Evolutionary conservation across 1,140 invertebrate genomes (phyloP).

Genomic region (Helicoverpa armigera): DNA sequence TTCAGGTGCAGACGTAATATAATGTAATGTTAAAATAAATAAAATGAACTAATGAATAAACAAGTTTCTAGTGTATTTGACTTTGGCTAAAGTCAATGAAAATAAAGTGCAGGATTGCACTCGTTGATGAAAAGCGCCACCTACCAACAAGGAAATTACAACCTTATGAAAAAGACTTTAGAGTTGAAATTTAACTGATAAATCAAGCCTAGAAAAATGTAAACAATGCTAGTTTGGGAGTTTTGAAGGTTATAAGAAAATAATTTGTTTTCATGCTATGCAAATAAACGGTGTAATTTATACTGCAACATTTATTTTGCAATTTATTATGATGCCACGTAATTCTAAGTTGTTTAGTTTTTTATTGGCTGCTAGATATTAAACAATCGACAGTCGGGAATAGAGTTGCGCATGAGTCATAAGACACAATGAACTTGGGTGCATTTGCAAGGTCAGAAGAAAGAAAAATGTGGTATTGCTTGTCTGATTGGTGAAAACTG

Average conservation of each 20-base stretch:
- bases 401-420: no score
- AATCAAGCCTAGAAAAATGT: neutral
- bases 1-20: neutral
- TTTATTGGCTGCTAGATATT: neutral
- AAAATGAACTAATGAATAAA: neutral
- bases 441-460: no score
- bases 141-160: neutral
- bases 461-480: no score
- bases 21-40: neutral
- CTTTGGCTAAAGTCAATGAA: constrained; percentile 48
- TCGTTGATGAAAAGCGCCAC: constrained; percentile 15
- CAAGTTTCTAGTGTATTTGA: constrained; percentile 19
- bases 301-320: neutral
- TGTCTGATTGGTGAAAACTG: no score
- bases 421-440: no score
- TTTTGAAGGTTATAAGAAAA: constrained; percentile 23
- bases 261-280: neutral
- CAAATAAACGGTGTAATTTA: constrained; percentile 24
- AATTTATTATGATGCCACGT: constrained; percentile 3
- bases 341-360: constrained; percentile 8
- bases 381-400: no score
- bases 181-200: neutral
- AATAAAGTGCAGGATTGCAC: constrained; percentile 49
- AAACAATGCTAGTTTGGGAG: constrained; percentile 30
- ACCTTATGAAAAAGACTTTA: neutral